Conservation (phyloP, 2,888 invertebrate species). For the Uropetala carovei region DNA sequence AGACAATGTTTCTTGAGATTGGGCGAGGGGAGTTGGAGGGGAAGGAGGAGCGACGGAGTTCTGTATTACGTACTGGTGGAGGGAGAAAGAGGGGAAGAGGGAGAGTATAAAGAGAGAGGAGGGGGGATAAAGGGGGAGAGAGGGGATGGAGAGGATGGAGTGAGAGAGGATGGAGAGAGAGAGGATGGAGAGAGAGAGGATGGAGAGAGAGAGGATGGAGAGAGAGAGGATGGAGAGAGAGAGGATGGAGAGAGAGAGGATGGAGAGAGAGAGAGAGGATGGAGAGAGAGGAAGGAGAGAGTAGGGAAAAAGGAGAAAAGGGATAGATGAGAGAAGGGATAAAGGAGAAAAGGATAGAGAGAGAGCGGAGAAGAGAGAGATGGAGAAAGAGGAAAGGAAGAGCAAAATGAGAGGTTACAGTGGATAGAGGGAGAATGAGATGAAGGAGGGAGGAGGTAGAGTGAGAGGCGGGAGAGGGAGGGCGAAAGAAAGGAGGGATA, state of each 20-base stretch:
- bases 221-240: not conserved
- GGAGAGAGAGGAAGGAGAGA: not conserved
- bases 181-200: not conserved
- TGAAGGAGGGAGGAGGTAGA: too few species aligned
- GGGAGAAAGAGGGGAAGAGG: not conserved
- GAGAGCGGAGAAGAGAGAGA: too few species aligned
- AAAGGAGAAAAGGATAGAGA: too few species aligned
- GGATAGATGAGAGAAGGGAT: too few species aligned
- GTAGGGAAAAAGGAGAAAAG: not conserved
- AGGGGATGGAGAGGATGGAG: not conserved
- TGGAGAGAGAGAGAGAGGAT: not conserved
- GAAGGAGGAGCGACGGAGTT: not conserved
- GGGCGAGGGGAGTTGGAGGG: not conserved
- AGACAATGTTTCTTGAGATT: constrained; percentile 7
- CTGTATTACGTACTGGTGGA: not conserved
- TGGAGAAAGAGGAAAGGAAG: too few species aligned
- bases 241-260: not conserved
- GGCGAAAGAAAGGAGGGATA: too few species aligned
- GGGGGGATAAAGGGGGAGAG: not conserved
- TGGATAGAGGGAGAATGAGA: too few species aligned
- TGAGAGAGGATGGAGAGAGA: not conserved
- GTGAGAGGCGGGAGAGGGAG: too few species aligned
- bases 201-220: not conserved
- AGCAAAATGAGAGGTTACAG: too few species aligned
- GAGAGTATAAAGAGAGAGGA: not conserved